Base-by-base conservation (phyloP, 2,888 invertebrate genomes). In the Merodon equestris region DNA sequence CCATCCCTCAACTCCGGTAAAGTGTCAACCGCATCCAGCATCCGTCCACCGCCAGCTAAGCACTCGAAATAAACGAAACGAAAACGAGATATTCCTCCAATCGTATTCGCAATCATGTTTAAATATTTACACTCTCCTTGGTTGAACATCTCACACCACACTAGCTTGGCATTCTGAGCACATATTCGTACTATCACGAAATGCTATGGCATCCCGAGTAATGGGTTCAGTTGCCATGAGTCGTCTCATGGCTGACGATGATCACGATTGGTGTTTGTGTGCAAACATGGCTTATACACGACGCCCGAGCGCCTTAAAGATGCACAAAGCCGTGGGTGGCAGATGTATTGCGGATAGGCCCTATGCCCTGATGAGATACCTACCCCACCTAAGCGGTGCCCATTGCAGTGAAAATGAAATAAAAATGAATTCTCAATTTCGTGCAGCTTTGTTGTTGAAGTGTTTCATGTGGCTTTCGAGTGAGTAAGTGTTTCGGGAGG, bases 381-480 rank as follows among this genome's bases (percentile, higher is more conserved):
- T 42, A 14, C 27, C n/a, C 27, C 27, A 3, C 2, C n/a, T 42
- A 48, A 44, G 61, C 10, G 61, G 48, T 38, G 27, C 51, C 67
- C 72, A 68, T 73, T 73, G 72, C 72, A 66, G 60, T 67, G 34
- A 66, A 47, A 47, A 74, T 73, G 74, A 79, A 79, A 79, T 79
- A 79, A 79, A 79, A 79, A 74, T 68, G 74, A 79, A 79, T 74
- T 50, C 47, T 64, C 74, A 45, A 60, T 60, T 73, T 42, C 63
- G 54, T 72, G 53, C 63, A 53, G 57, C 14, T 63, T 51, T 79
- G 77, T 60, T 79, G 77, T 74, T 79, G 79, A 79, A 79, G 79
- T 79, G 79, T 79, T 79, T 79, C 79, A 79, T 79, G 79, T 79
- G 74, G 74, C 74, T 74, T 74, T 79, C 74, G 79, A 68, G 64